Conservation (phyloP, 2,797 vertebrate genomes). For the Sebastiscus tertius region DNA sequence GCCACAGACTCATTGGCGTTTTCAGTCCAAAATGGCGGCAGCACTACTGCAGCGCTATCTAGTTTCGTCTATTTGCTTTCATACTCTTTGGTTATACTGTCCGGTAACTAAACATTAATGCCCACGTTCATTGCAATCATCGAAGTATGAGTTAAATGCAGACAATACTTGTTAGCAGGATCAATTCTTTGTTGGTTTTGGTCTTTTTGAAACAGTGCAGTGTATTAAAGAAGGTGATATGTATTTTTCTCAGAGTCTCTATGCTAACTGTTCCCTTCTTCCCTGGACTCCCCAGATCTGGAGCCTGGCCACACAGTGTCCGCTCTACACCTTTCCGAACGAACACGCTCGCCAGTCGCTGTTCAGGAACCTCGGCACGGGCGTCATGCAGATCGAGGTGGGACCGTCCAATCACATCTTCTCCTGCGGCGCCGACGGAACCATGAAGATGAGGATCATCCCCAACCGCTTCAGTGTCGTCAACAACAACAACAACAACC, state of each 20-base stretch:
- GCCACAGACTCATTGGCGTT: too few relatives aligned
- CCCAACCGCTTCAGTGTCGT: constrained; percentile 86
- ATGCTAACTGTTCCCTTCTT: not conserved
- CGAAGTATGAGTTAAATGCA: not conserved
- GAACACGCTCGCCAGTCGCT: constrained; percentile 97
- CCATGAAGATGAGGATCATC: constrained; percentile 96
- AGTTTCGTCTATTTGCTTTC: too few relatives aligned
- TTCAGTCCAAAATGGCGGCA: too few relatives aligned
- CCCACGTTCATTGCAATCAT: not conserved
- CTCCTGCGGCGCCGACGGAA: constrained; percentile 98
- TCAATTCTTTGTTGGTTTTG: not conserved
- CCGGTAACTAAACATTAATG: too few relatives aligned
- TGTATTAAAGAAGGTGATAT: too few relatives aligned
- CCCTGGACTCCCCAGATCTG: constrained; percentile 82
- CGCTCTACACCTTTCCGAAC: constrained; percentile 91
- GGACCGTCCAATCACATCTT: constrained; percentile 94
- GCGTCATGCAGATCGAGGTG: constrained; percentile 97
- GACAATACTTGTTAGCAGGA: not conserved
- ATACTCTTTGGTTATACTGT: too few relatives aligned
- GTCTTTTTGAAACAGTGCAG: too few relatives aligned
- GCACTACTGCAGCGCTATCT: too few relatives aligned
- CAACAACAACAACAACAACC: constrained; percentile 76
- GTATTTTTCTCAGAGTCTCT: not conserved
- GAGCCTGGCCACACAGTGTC: constrained; percentile 87
- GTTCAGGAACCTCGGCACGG: constrained; percentile 97